Conservation (phyloP, 2,113 vertebrate genomes). For the Psophia crepitans region DNA sequence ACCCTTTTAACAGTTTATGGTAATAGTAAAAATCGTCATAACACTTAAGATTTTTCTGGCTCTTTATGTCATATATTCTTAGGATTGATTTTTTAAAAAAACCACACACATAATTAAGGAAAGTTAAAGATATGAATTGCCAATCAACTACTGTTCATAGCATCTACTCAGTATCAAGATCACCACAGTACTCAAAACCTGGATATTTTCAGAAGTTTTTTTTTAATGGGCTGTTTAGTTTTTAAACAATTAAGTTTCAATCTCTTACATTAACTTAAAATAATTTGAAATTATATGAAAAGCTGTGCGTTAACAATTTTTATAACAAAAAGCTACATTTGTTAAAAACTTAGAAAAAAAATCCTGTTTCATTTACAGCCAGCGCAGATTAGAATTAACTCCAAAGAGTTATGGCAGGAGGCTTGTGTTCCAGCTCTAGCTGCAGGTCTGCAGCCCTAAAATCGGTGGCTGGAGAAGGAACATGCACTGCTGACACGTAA, state of each 20-base stretch:
- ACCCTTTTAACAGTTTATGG: conserved; percentile 60
- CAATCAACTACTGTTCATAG: background rate
- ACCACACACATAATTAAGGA: background rate
- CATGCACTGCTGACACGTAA: background rate
- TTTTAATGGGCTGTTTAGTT: background rate
- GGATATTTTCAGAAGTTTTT: background rate
- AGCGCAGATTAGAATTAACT: background rate
- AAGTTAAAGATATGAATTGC: background rate
- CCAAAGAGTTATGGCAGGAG: background rate
- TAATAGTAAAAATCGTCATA: conserved; percentile 61
- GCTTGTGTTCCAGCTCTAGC: background rate
- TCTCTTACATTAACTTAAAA: background rate
- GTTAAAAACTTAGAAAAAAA: background rate
- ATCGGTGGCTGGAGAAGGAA: background rate
- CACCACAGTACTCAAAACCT: background rate
- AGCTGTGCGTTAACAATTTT: background rate
- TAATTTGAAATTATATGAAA: background rate
- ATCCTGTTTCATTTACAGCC: background rate
- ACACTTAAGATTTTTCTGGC: conserved; percentile 40
- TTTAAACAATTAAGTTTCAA: background rate
- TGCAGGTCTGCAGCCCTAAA: background rate
- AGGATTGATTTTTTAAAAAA: background rate
- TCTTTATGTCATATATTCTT: conserved; percentile 21
- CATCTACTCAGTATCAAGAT: background rate
- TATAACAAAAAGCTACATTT: background rate